These are phyloP conservation scores for Sternarchorhynchus goeldii DNA, from an alignment of 2,797 vertebrate genomes.

Conservation along the genomic window DNA sequence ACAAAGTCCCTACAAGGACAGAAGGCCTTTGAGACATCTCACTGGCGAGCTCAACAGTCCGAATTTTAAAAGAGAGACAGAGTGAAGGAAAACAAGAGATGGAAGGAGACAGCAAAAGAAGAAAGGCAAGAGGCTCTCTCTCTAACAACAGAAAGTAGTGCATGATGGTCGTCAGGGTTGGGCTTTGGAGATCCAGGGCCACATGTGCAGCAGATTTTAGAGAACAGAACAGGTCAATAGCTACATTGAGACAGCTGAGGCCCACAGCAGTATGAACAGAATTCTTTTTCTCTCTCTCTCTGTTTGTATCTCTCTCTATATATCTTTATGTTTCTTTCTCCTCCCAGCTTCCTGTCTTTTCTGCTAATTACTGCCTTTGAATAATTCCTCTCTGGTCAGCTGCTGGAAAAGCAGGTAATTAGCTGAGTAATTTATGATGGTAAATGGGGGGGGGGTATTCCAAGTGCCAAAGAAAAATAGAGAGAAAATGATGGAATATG, in stretches of 20 bases:
- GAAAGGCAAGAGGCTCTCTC: slow-evolving; percentile 1
- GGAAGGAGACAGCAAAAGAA: background rate
- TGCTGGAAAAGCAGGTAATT: slow-evolving; percentile 50
- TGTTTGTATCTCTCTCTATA: background rate
- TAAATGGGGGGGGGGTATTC: slow-evolving; percentile 25
- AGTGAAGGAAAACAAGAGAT: slow-evolving; percentile 15
- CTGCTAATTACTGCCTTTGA: slow-evolving; percentile 36
- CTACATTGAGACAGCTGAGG: slow-evolving; percentile 38
- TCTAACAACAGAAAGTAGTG: background rate
- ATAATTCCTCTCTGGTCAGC: slow-evolving; percentile 48
- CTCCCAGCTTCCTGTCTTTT: too few relatives aligned
- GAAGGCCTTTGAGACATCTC: slow-evolving; percentile 40
- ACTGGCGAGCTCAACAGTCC: slow-evolving; percentile 18
- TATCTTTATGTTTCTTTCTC: slow-evolving; percentile 4
- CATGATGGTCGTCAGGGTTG: background rate
- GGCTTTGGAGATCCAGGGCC: background rate
- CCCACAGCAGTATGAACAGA: slow-evolving; percentile 2
- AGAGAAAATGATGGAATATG: background rate
- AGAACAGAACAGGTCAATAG: slow-evolving; percentile 26
- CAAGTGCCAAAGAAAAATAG: slow-evolving; percentile 28
- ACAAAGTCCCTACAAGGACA: slow-evolving; percentile 32
- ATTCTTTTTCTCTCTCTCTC: background rate
- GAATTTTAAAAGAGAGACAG: slow-evolving; percentile 15
- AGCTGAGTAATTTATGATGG: slow-evolving; percentile 36
- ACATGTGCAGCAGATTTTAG: background rate